Conservation (phyloP, 2,113 vertebrate species). For the Jacana jacana region DNA sequence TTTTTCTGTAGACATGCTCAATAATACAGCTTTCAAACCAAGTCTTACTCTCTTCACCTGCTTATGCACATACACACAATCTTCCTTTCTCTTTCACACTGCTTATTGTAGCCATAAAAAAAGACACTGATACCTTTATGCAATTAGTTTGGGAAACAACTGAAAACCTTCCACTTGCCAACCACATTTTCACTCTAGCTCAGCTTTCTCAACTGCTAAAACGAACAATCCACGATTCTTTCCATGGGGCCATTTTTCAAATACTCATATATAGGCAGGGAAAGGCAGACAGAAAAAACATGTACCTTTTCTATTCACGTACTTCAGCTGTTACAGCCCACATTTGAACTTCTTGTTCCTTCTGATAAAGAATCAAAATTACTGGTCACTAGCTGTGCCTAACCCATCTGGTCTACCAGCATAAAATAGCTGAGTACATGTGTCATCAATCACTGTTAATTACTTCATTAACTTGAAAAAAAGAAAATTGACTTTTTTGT, state of each 20-base stretch:
- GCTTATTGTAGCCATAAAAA: neutral
- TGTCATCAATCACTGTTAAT: constrained; percentile 62
- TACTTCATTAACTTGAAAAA: constrained; percentile 54
- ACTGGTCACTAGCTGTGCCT: constrained; percentile 48
- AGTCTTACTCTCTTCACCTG: neutral
- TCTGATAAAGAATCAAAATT: constrained; percentile 31
- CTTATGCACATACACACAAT: neutral
- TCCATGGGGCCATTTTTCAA: neutral
- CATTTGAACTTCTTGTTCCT: constrained; percentile 49
- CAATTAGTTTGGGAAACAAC: neutral
- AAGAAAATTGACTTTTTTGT: constrained; percentile 43
- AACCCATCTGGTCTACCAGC: constrained; percentile 46
- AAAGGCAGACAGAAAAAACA: neutral
- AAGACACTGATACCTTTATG: neutral
- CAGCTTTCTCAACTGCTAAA: neutral
- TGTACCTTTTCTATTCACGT: neutral
- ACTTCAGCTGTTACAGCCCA: constrained; percentile 10
- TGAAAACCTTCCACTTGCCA: neutral
- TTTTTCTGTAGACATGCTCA: neutral
- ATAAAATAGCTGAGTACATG: constrained; percentile 40
- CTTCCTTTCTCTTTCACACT: neutral
- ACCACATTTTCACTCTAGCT: neutral
- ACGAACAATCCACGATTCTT: neutral
- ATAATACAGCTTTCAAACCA: neutral
- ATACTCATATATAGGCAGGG: neutral